Evolutionary conservation across 1,140 invertebrate species (phyloP).

Genomic region (Caenorhabditis inopinata): DNA sequence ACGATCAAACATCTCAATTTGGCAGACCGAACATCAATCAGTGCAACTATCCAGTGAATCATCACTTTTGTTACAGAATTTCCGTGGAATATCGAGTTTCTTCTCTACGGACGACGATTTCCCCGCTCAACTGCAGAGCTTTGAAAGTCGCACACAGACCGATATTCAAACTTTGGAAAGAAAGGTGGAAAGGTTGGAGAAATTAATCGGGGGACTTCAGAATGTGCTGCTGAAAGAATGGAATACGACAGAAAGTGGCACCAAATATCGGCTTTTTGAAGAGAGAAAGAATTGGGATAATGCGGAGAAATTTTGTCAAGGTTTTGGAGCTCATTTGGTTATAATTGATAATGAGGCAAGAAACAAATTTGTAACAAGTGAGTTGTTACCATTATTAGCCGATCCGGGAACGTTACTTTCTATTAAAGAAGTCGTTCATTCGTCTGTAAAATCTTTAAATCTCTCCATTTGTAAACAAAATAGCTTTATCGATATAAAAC

Average conservation of each 20-base stretch:
- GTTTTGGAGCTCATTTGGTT: slow-evolving; percentile 26
- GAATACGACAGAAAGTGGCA: slow-evolving; percentile 31
- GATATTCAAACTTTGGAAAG: background rate
- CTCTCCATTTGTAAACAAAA: no score
- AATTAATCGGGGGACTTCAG: slow-evolving; percentile 1
- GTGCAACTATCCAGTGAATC: no score
- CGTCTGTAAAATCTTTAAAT: no score
- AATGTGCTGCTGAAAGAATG: slow-evolving; percentile 31
- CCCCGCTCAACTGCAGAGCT: slow-evolving; percentile 1
- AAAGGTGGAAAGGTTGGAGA: slow-evolving; percentile 24
- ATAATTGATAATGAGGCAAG: slow-evolving; percentile 29
- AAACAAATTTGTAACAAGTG: slow-evolving; percentile 29
- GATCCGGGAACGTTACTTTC: no score
- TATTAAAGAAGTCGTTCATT: no score
- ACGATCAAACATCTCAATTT: no score
- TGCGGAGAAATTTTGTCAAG: slow-evolving; percentile 33
- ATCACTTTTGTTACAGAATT: background rate
- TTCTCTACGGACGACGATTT: slow-evolving; percentile 20
- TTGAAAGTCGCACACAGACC: slow-evolving; percentile 15
- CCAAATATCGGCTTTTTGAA: slow-evolving; percentile 8
- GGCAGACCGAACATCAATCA: no score
- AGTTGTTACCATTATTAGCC: background rate
- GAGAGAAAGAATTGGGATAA: slow-evolving; percentile 39
- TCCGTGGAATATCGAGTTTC: slow-evolving; percentile 5
- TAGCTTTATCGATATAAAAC: no score